Percentiles rank a stretch among this genome's conserved stretches.
These are phyloP conservation scores for Apocrypta bakeri DNA, from an alignment of 1,140 invertebrate genomes.

Conservation along the genomic window DNA sequence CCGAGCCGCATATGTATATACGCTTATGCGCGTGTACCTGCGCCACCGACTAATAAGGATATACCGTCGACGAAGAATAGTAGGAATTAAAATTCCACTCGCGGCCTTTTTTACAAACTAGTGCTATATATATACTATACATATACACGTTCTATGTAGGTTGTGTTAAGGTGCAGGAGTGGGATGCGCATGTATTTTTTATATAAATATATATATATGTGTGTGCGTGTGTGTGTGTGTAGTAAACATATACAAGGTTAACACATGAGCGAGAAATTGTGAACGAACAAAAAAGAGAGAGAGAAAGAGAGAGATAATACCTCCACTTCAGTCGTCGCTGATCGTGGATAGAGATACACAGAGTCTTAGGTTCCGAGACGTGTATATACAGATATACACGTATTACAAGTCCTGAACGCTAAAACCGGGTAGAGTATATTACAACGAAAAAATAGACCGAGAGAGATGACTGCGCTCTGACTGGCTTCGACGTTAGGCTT, in stretches of 20 bases:
- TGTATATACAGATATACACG: not conserved
- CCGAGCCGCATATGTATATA: not conserved
- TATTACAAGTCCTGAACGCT: too few relatives aligned
- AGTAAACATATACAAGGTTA: constrained; percentile 27
- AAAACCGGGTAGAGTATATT: not conserved
- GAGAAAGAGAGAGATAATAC: constrained; percentile 16
- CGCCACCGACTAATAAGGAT: constrained; percentile 15
- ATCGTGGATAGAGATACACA: constrained; percentile 27
- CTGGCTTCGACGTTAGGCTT: too few relatives aligned
- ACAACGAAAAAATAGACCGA: not conserved
- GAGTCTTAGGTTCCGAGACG: not conserved
- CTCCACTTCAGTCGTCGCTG: not conserved
- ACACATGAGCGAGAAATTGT: constrained; percentile 39
- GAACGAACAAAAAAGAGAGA: constrained; percentile 1
- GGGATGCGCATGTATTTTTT: too few relatives aligned
- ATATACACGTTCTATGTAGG: too few relatives aligned
- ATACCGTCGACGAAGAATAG: not conserved
- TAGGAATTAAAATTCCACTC: constrained; percentile 31
- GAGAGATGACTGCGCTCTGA: not conserved
- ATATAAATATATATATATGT: too few relatives aligned
- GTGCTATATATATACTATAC: too few relatives aligned
- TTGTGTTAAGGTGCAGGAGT: too few relatives aligned
- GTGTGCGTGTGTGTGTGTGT: not conserved
- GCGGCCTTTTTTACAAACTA: not conserved
- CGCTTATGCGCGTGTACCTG: too few relatives aligned